Conservation (phyloP, 1,140 invertebrate species). For the Sminthurinus signatus region DNA sequence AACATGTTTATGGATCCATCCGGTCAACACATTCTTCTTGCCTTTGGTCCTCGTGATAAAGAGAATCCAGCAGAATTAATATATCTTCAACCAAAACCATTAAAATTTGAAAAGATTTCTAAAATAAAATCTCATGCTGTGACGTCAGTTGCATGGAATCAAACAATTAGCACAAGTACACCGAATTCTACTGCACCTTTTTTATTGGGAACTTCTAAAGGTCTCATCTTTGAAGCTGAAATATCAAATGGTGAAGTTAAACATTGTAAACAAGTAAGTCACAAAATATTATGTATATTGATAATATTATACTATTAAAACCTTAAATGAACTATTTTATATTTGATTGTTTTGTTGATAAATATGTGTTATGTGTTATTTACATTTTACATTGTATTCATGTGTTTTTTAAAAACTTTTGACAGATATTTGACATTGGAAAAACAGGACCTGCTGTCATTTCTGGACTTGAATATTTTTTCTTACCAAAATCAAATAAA, state of each 20-base stretch:
- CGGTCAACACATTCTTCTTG: slow-evolving; percentile 74
- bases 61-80: slow-evolving; percentile 65
- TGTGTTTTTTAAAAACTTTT: slow-evolving; percentile 58
- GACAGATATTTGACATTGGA: slow-evolving; percentile 83
- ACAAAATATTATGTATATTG: not conserved
- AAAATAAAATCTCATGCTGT: slow-evolving; percentile 77
- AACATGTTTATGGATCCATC: slow-evolving; percentile 79
- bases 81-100: slow-evolving; percentile 63
- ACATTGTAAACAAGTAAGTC: slow-evolving; percentile 74
- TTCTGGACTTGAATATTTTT: slow-evolving; percentile 74
- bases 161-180: slow-evolving; percentile 44
- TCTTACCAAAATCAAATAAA: slow-evolving; percentile 58
- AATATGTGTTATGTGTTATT: too few species aligned
- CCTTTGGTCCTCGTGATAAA: slow-evolving; percentile 57
- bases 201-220: slow-evolving; percentile 80
- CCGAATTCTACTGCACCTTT: slow-evolving; percentile 65
- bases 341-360: slow-evolving; percentile 14
- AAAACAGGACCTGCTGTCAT: slow-evolving; percentile 67
- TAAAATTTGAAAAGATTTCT: slow-evolving; percentile 56
- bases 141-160: slow-evolving; percentile 86
- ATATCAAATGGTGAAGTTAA: slow-evolving; percentile 70
- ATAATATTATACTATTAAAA: not conserved
- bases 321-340: slow-evolving; percentile 20
- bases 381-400: too few species aligned
- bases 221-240: slow-evolving; percentile 86